These are phyloP conservation scores for Tachuris rubrigastra DNA, from an alignment of 2,113 vertebrate species.

Conservation along the genomic window DNA sequence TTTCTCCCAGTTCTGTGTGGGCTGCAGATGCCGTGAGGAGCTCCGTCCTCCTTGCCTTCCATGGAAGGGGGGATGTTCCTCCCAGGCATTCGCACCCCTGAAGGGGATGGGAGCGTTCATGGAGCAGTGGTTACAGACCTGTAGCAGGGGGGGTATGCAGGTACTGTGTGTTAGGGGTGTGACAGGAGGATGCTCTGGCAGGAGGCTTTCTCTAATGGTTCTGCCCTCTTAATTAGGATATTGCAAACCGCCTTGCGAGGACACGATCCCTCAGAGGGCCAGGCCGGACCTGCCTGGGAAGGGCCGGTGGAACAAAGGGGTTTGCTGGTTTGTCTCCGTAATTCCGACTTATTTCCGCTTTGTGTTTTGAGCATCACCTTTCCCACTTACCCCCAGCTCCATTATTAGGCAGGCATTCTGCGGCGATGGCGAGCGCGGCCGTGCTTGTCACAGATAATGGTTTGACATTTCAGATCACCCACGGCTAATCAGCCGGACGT, in stretches of 20 bases:
- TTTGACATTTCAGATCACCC: slow-evolving; percentile 78
- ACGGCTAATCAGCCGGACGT: slow-evolving; percentile 71
- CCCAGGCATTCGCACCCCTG: rapidly evolving
- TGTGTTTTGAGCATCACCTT: slow-evolving; percentile 70
- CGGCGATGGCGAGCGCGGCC: slow-evolving; percentile 53
- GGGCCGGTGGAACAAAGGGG: slow-evolving; percentile 13
- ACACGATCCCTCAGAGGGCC: background rate
- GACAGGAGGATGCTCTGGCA: background rate
- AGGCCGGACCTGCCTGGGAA: background rate
- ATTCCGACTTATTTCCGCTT: slow-evolving; percentile 63
- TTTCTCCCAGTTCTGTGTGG: background rate
- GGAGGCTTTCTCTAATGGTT: background rate
- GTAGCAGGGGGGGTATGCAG: rapidly evolving
- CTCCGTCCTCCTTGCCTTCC: rapidly evolving
- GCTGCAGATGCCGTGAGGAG: background rate
- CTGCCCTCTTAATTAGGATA: background rate
- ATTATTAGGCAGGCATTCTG: slow-evolving; percentile 68
- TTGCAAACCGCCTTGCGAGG: background rate
- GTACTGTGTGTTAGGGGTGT: background rate
- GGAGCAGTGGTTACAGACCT: rapidly evolving
- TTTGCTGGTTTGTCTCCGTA: slow-evolving; percentile 1
- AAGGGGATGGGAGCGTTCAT: rapidly evolving
- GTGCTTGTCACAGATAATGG: slow-evolving; percentile 70
- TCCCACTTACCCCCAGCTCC: slow-evolving; percentile 61
- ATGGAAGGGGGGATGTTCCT: background rate